Evolutionary conservation across 1,140 invertebrate genomes (phyloP), one percentile per base, ranked within the genome.

Genomic region (Leguminivora glycinivorella): DNA sequence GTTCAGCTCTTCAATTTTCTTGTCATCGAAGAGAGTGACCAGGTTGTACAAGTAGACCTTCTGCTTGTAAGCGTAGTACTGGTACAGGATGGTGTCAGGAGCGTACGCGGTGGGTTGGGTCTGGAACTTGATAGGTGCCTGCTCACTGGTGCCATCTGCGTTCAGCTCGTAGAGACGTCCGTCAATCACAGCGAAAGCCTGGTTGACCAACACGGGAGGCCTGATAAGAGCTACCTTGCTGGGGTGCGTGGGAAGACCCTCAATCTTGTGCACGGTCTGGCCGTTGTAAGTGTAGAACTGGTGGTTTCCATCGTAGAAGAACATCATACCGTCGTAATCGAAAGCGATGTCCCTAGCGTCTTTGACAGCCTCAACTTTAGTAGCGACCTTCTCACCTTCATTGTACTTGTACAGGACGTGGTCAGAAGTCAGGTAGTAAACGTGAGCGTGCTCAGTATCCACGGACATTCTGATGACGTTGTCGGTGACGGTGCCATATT

Each of bases 401-500:
- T 58, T 3, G 26, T 25, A 25, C 26, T 58, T 58, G 25, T 58
- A 58, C 25, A 58, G 14, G 12, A 58, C 56, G 12, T 58, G 9
- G 17, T 58, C 24, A 12, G 22, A 14, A 12, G 56, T 58, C 2
- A 58, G 14, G 25, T 58, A 58, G 14, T 58, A 58, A 4, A 58
- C 25, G 56, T 25, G 4, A 24, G 22, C 25, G 9, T 26, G 22
- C n/a, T 58, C 25, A 26, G 56, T 58, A 26, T 58, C 56, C 25
- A 25, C 22, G 14, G 56, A 12, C 9, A 58, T 25, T 26, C 22
- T 58, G 12, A 58, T n/a, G 24, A 70, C 34, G 40, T 26, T 70
- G 9, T 70, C 68, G 17, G 68, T 24, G 10, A 70, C 40, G 4
- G 68, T 34, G 6, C 68, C 68, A 26, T 24, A 31, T 38, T 58